Evolutionary conservation across 1,140 invertebrate species (phyloP).

Genomic region (Zaprionus taronus): DNA sequence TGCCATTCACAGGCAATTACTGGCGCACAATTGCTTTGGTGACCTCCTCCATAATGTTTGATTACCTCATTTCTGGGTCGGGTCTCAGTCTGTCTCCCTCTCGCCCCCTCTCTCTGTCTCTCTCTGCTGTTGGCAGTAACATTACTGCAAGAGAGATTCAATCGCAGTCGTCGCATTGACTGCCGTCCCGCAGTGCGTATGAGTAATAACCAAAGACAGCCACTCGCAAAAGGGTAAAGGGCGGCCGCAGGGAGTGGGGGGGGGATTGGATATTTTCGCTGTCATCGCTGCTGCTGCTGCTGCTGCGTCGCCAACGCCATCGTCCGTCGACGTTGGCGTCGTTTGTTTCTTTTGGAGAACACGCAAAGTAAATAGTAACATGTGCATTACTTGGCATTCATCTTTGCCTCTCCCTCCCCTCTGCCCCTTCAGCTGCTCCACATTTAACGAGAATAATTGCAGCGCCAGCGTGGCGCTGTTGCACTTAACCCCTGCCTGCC

Average conservation of each 20-base stretch:
- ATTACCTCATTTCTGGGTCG: conserved; percentile 65
- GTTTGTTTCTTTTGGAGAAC: conserved; percentile 66
- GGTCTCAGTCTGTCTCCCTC: not conserved
- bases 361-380: conserved; percentile 81
- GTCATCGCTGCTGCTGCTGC: conserved; percentile 38
- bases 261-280: conserved; percentile 42
- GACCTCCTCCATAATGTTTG: conserved; percentile 45
- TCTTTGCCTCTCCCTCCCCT: conserved; percentile 33
- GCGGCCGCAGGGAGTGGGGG: not conserved
- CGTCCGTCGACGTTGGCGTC: conserved; percentile 25
- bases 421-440: conserved; percentile 50
- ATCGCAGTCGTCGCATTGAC: conserved; percentile 58
- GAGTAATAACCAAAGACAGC: conserved; percentile 66
- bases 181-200: conserved; percentile 70
- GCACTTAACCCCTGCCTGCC: conserved; percentile 62
- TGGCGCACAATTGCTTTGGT: conserved; percentile 53
- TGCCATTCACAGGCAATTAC: conserved; percentile 55
- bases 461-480: conserved; percentile 77
- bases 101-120: not conserved
- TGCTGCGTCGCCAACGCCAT: conserved; percentile 42
- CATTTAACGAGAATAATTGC: conserved; percentile 82
- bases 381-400: conserved; percentile 81
- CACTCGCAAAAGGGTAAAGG: conserved; percentile 11
- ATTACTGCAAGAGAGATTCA: conserved; percentile 44
- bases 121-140: conserved; percentile 38